A percentile compares a stretch with the other conserved stretches of the same genome.
phyloP scores from a whole-genome alignment of 2,888 invertebrate species.

The Steromphala cineraria region DNA sequence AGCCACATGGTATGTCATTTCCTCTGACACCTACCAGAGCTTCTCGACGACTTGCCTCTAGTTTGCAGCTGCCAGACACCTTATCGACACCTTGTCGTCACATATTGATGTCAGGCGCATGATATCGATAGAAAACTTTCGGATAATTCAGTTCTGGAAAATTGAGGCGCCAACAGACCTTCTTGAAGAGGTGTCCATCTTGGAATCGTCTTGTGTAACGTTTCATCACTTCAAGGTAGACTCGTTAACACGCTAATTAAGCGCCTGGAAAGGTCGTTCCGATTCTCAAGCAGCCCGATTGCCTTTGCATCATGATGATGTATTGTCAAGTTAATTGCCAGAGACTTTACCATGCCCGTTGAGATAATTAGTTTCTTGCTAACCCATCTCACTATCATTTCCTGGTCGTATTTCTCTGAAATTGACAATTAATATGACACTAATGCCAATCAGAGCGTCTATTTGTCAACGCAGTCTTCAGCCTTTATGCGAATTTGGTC shows the following conservation, averaged over 20 bases:
- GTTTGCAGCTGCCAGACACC: no score
- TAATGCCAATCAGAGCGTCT: background rate
- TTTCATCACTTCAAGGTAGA: background rate
- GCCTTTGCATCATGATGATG: background rate
- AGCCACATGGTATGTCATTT: no score
- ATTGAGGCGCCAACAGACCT: background rate
- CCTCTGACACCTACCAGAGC: no score
- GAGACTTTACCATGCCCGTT: background rate
- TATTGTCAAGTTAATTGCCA: background rate
- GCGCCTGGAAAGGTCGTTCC: background rate
- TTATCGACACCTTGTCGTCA: no score
- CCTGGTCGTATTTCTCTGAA: background rate
- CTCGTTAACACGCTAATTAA: background rate
- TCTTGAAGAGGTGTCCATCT: background rate
- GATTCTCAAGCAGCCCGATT: background rate
- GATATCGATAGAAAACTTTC: no score
- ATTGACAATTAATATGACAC: background rate
- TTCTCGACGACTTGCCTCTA: no score
- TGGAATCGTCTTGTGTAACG: background rate
- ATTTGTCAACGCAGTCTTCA: background rate
- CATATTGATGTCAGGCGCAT: no score
- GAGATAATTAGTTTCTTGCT: background rate
- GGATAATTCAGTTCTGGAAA: no score
- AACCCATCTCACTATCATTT: background rate
- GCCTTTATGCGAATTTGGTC: no score